Percentiles rank a stretch among this genome's conserved stretches.
These are phyloP conservation scores for Eira barbara DNA, from an alignment of 2,113 vertebrate genomes.

Conservation along the genomic window DNA sequence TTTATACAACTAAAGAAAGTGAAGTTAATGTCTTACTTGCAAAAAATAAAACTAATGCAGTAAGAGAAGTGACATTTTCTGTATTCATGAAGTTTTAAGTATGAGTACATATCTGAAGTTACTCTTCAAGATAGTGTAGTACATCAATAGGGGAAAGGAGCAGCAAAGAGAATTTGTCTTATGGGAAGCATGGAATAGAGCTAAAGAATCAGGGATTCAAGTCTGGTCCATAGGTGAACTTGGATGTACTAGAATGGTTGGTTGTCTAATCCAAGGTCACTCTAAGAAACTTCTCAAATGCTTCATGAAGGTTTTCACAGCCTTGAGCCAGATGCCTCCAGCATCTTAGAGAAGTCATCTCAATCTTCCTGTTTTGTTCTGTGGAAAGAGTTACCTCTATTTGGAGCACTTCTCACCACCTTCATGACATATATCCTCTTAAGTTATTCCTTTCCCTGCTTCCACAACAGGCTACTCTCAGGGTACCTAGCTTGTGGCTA, in stretches of 20 bases:
- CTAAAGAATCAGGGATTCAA: neutral
- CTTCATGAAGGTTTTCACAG: neutral
- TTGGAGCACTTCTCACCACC: neutral
- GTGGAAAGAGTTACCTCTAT: too few relatives aligned
- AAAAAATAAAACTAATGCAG: neutral
- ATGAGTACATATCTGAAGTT: neutral
- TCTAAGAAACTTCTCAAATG: neutral
- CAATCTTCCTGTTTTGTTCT: neutral
- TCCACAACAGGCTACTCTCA: neutral
- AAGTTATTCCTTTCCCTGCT: neutral
- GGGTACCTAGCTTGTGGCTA: neutral
- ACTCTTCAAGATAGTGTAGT: neutral
- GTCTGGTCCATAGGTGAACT: neutral
- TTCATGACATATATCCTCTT: neutral
- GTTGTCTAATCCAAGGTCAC: neutral
- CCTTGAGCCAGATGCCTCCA: neutral
- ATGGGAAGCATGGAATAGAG: neutral
- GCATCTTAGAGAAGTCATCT: neutral
- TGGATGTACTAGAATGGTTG: neutral
- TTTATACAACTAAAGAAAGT: neutral
- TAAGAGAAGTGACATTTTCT: neutral
- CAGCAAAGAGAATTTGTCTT: neutral
- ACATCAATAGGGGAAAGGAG: neutral
- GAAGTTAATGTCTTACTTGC: neutral
- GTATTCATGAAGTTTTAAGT: neutral